These are phyloP conservation scores for Megaceryle alcyon DNA, from an alignment of 2,797 vertebrate species.

Conservation along the genomic window DNA sequence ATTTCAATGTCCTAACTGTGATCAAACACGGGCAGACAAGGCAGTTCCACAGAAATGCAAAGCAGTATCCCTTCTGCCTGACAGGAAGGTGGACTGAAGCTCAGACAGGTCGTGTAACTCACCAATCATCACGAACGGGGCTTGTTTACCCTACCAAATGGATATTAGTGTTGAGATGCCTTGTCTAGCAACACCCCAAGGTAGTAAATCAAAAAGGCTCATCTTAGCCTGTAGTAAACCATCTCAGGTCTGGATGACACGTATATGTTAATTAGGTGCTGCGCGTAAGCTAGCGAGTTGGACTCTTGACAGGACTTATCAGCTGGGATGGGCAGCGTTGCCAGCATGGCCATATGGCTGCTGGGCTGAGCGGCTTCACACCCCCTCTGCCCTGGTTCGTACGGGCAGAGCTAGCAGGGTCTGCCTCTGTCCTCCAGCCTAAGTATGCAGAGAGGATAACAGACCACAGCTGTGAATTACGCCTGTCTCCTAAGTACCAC, in stretches of 20 bases:
- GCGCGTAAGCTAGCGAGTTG: not conserved
- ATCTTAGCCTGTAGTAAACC: not conserved
- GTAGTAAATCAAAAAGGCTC: not conserved
- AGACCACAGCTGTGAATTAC: not conserved
- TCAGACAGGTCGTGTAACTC: not conserved
- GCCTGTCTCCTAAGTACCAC: not conserved
- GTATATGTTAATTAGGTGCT: not conserved
- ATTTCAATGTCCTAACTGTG: accelerated
- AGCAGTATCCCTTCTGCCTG: not conserved
- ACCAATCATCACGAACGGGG: not conserved
- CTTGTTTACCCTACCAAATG: not conserved
- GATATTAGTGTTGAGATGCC: not conserved
- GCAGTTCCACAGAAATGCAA: not conserved
- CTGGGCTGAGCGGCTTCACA: not conserved
- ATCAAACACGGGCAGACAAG: accelerated
- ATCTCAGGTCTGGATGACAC: not conserved
- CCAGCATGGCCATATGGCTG: not conserved
- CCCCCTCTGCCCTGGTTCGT: not conserved
- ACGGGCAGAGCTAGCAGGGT: not conserved
- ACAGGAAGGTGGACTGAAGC: not conserved
- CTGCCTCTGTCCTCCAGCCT: accelerated
- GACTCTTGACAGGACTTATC: not conserved
- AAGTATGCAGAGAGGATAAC: not conserved
- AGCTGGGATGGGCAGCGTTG: not conserved
- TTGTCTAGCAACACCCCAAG: not conserved